Base-by-base conservation (phyloP, 2,113 vertebrate species). In the Rhabdomys dilectus region DNA sequence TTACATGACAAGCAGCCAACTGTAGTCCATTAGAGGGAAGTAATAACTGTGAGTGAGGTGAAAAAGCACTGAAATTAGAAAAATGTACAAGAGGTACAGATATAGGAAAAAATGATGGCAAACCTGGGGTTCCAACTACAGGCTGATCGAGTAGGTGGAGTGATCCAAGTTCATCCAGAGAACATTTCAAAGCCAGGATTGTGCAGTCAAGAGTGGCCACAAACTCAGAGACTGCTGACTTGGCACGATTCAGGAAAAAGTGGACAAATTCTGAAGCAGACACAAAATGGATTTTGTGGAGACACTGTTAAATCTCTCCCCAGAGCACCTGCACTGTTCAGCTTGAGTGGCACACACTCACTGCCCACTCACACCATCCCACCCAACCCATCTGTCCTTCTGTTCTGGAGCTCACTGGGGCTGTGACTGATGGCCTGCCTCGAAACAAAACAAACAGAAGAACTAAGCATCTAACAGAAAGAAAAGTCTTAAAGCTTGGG, bases 161-260 rank as follows among this genome's bases (percentile, higher is more conserved):
- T 56, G 45, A 76, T 34, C 24, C 92, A 64, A 89, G 89, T 82
- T 95, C 19, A 90, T 60, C 78, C 45, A 75, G 62, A 94, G 95
- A 72, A 29, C 4, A 80, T 70, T 95, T 91, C 68, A 93, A 78
- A n/a, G 68, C 89, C 66, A 73, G 45, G 24, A 72, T 51, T 82
- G 24, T 82, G 21, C 21, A 80, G 48, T 80, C 34, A 75, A 82
- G 48, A 48, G 15, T 88, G 66, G 12, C 39, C 94, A 89, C 15
- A 95, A 70, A 93, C 13, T 72, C 29, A 29, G 24, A 86, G 19
- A 9, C 34, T 85, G n/a, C 58, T 64, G 64, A 90, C 42, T 88
- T 36, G 64, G 45, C 26, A 89, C 7, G 24, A 29, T 66, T 91
- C 51, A 82, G 24, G 51, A 45, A 81, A 51, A 66, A 13, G 39